Base-by-base conservation (phyloP, 2,113 vertebrate species). In the Esox niger region DNA sequence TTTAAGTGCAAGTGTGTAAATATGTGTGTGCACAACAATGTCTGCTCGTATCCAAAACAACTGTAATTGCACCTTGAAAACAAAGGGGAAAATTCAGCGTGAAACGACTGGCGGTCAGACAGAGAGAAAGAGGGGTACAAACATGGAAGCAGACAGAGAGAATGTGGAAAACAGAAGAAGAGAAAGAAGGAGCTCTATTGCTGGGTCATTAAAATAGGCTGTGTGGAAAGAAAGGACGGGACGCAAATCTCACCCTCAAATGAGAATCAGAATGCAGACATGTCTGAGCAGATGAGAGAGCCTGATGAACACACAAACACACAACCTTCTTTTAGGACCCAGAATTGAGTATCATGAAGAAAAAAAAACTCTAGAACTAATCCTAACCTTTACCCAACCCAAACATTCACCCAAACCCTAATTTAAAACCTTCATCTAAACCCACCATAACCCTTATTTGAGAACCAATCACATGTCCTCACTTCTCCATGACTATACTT, bases 171-270 rank as follows among this genome's bases (percentile, higher is more conserved):
- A 59, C 17, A 68, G 61, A 74, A 68, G 61, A 66, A 72, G 55
- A 70, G 70, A 80, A 73, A 78, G 68, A 70, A 46, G 29, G 77
- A 69, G 66, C 59, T 73, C 58, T 77, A 62, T 71, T 68, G 27
- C 74, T 35, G 78, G 71, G 79, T 86, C 85, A 85, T 88, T 87
- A 89, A 89, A 82, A 73, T 71, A 74, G 55, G 23, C 68, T 13
- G 71, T 69, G 78, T 49, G 71, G 57, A 77, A 80, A 78, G 73
- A 66, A 66, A 69, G 49, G 70, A 66, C 64, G 23, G 59, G 21
- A 13, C 13, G 59, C 3, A 23, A 52, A 74, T 71, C 70, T 82
- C 71, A 69, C 74, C 81, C 78, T 79, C 63, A 79, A 81, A 79
- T 57, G 75, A 80, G 80, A 43, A 76, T 75, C 78, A 79, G 78